phyloP scores from a whole-genome alignment of 2,888 invertebrate species.

The Heliconius ismenius region DNA sequence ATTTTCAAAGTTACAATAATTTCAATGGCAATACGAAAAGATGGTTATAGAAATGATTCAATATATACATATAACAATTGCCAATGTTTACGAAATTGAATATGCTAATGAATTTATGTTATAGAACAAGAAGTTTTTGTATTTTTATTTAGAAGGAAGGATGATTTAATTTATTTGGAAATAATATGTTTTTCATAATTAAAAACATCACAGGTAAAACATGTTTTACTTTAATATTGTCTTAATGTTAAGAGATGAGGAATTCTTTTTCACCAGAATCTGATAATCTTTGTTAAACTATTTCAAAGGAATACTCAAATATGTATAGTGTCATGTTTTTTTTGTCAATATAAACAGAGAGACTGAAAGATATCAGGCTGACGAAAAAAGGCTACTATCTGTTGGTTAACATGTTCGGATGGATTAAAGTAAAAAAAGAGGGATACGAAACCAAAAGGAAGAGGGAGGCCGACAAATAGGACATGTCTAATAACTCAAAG shows the following conservation, averaged over 20 bases:
- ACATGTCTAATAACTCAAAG: background rate
- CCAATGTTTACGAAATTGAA: too few relatives aligned
- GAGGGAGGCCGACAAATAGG: background rate
- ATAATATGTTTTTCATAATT: background rate
- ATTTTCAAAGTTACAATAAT: background rate
- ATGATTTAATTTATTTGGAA: background rate
- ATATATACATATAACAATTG: conserved; percentile 1
- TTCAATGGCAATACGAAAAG: background rate
- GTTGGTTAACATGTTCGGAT: background rate
- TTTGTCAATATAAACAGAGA: conserved; percentile 16
- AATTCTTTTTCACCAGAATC: background rate
- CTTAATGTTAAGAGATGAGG: background rate
- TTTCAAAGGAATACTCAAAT: background rate
- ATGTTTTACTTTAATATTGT: background rate
- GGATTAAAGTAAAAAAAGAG: too few relatives aligned
- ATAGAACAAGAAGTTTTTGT: background rate
- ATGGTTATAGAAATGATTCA: background rate
- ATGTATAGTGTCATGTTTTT: conserved; percentile 1
- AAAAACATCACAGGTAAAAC: background rate
- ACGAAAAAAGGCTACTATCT: background rate
- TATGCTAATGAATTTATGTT: background rate
- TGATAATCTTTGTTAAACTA: background rate
- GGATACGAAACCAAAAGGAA: background rate
- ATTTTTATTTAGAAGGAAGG: background rate
- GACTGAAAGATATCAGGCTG: background rate